phyloP scores from a whole-genome alignment of 2,888 invertebrate species.

The Apamea monoglypha region DNA sequence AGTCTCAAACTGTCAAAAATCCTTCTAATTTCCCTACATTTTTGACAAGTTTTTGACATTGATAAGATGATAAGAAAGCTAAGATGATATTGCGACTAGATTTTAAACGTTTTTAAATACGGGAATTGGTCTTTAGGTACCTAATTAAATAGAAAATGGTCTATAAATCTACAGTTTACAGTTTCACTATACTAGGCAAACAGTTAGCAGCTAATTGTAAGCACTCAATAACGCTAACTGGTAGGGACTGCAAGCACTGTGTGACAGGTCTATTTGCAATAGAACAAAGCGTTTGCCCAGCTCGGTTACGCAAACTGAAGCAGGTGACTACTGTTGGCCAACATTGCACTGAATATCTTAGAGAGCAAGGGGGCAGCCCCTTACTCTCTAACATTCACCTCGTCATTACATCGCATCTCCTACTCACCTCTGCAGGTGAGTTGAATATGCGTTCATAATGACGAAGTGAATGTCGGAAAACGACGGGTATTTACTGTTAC shows the following conservation, averaged over 20 bases:
- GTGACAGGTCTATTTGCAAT: constrained; percentile 3
- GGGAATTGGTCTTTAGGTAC: too few relatives aligned
- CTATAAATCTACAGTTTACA: background rate
- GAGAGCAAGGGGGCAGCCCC: background rate
- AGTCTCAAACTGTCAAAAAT: too few relatives aligned
- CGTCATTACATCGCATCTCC: too few relatives aligned
- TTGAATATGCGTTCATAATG: background rate
- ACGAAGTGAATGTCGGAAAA: background rate
- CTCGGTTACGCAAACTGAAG: background rate
- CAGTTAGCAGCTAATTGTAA: background rate
- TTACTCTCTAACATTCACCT: too few relatives aligned
- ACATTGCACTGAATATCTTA: background rate
- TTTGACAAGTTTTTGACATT: too few relatives aligned
- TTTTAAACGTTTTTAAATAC: too few relatives aligned
- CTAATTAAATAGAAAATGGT: too few relatives aligned
- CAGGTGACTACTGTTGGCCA: background rate
- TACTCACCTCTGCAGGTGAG: background rate
- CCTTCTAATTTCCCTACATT: too few relatives aligned
- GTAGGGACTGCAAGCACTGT: background rate
- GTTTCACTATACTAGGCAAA: background rate
- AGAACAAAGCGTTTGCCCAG: background rate
- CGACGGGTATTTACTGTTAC: background rate
- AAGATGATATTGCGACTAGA: too few relatives aligned
- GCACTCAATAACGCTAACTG: background rate
- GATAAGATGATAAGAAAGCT: too few relatives aligned